These are phyloP conservation scores for Trichacis sp. DNA, from an alignment of 2,888 invertebrate species.

Conservation along the genomic window DNA sequence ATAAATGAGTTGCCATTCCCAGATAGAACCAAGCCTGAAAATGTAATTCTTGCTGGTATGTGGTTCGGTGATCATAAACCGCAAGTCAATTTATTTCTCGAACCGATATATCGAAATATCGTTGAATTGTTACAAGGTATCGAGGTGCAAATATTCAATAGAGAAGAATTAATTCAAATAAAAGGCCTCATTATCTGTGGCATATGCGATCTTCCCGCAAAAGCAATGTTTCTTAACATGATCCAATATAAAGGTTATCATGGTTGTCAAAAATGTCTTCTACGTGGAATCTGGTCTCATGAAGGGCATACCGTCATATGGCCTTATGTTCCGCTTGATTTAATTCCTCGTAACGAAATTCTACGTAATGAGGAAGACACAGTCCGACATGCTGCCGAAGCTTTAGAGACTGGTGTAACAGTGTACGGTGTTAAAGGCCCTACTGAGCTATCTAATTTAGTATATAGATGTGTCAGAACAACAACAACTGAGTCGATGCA, in stretches of 20 bases:
- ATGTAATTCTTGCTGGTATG: conserved; percentile 11
- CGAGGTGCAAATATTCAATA: neutral
- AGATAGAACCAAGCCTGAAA: conserved; percentile 12
- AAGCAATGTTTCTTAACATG: conserved; percentile 21
- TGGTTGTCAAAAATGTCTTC: conserved; percentile 4
- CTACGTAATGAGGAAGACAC: neutral
- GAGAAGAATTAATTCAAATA: neutral
- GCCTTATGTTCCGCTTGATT: conserved; percentile 4
- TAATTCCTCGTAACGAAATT: conserved; percentile 9
- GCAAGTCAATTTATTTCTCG: conserved; percentile 11
- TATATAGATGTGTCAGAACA: neutral
- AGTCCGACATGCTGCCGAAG: neutral
- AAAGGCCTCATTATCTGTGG: conserved; percentile 17
- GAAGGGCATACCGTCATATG: neutral
- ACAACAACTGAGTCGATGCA: conserved; percentile 11
- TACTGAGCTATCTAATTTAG: neutral
- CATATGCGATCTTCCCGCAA: conserved; percentile 13
- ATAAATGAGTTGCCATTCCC: conserved; percentile 12
- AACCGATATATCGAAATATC: conserved; percentile 3
- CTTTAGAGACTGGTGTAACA: neutral
- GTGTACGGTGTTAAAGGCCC: conserved; percentile 17
- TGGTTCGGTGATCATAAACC: conserved; percentile 24
- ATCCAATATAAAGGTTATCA: conserved; percentile 10
- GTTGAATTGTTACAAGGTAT: conserved; percentile 2
- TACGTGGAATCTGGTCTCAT: neutral